Base-by-base conservation (phyloP, 2,113 vertebrate genomes). In the Gadus macrocephalus region DNA sequence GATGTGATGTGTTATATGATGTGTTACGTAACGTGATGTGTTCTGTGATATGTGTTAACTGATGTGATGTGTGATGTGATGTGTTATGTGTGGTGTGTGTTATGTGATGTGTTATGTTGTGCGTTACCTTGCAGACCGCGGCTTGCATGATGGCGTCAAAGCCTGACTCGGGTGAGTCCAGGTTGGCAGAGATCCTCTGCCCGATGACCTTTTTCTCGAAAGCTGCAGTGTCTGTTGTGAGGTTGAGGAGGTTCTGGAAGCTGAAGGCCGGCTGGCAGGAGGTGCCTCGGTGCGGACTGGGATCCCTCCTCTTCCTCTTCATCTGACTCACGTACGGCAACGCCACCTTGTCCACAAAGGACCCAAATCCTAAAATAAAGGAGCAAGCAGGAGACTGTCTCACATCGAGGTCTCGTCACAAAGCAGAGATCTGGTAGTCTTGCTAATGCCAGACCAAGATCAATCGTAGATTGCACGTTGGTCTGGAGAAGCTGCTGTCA, bases 111-210 rank as follows among this genome's bases (percentile, higher is more conserved):
- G 7, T 20, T 2, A 7, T 49, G 6, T 14, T 28, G 17, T 38
- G 27, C 7, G 66, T 66, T 65, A 94, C 93, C 90, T 90, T 83
- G 78, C 93, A 94, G 53, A 92, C 86, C 0, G 89, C 92, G 16
- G 90, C 91, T 79, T 94, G 93, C 82, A 93, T 85, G 69, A 94
- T 92, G 55, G 93, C 93, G 27, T 94, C 93, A 12, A 94, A 86
- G 69, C 93, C 93, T 0, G 90, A 92, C 75, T 93, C 93, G 0
- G 93, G 92, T 0, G 85, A 78, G 53, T 94, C 93, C 75, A 93
- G 77, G 82, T 94, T 94, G 15, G 90, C 93, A 0, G 93, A 94
- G 31, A 94, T 87, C 0, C 69, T 91, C 78, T 93, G 91, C 35
- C 78, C 83, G 49, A 90, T 89, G 69, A 94, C 93, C 65, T 87